A percentile compares a stretch with the other conserved stretches of the same genome.
phyloP scores from a whole-genome alignment of 2,797 vertebrate species.

The Hydrophis major region DNA sequence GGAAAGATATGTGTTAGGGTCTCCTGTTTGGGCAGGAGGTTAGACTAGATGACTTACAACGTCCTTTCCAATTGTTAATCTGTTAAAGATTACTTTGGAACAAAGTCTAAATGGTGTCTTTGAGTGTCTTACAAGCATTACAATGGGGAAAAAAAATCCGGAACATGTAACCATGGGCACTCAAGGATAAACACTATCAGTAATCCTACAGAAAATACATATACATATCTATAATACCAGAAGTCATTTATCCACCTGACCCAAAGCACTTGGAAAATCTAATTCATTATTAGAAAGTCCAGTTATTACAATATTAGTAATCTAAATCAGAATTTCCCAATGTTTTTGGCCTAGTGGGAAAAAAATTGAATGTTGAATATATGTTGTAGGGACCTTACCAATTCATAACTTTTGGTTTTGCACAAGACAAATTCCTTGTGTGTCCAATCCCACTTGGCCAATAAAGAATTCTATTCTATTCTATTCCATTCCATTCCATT shows the following conservation, averaged over 20 bases:
- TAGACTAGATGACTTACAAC: too few relatives aligned
- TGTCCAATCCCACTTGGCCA: too few relatives aligned
- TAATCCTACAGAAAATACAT: not conserved
- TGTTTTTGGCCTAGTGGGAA: not conserved
- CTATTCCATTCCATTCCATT: too few relatives aligned
- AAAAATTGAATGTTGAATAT: not conserved
- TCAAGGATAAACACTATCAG: not conserved
- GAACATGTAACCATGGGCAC: not conserved
- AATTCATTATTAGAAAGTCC: not conserved
- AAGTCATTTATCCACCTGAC: not conserved
- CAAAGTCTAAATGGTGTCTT: not conserved
- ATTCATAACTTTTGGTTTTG: not conserved
- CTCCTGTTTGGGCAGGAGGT: too few relatives aligned
- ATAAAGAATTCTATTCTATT: too few relatives aligned
- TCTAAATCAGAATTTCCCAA: not conserved
- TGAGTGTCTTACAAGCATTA: not conserved
- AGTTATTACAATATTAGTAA: not conserved
- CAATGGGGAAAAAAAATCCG: not conserved
- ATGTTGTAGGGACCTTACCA: not conserved
- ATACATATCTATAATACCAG: not conserved
- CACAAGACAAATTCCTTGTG: too few relatives aligned
- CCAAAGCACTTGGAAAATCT: not conserved
- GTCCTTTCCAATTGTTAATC: too few relatives aligned
- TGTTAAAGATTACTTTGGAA: not conserved
- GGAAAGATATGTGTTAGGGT: too few relatives aligned